These are phyloP conservation scores for Pteria penguin DNA, from an alignment of 2,888 invertebrate genomes.

Conservation along the genomic window DNA sequence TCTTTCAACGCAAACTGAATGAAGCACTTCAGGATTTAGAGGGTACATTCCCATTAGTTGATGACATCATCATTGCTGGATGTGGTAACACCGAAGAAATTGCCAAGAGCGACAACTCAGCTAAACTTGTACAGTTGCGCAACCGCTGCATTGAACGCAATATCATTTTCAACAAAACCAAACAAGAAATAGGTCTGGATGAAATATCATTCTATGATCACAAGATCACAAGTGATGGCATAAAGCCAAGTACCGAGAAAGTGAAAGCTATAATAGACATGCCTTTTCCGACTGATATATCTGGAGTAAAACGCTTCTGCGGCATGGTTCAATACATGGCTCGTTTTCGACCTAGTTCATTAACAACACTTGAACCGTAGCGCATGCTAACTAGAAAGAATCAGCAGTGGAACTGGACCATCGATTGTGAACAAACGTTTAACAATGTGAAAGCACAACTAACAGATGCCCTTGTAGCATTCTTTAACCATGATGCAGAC, in stretches of 20 bases:
- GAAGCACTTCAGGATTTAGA: slow-evolving; percentile 39
- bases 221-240: slow-evolving; percentile 13
- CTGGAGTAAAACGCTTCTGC: slow-evolving; percentile 13
- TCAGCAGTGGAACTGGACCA: slow-evolving; percentile 23
- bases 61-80: slow-evolving; percentile 44
- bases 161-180: slow-evolving; percentile 41
- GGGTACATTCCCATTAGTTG: slow-evolving; percentile 37
- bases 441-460: slow-evolving; percentile 26
- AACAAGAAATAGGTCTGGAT: slow-evolving; percentile 16
- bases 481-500: slow-evolving; percentile 44
- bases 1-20: slow-evolving; percentile 26
- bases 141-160: slow-evolving; percentile 27
- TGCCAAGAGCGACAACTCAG: slow-evolving; percentile 19
- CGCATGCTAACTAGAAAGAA: slow-evolving; percentile 32
- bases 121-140: slow-evolving; percentile 16
- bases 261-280: slow-evolving; percentile 24
- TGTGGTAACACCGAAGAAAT: slow-evolving; percentile 23
- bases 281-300: slow-evolving; percentile 44
- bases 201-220: slow-evolving; percentile 33
- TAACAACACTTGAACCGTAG: slow-evolving; percentile 16
- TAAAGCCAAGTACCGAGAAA: slow-evolving; percentile 16
- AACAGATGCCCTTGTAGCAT: slow-evolving; percentile 38
- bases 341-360: slow-evolving; percentile 27
- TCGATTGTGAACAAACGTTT: slow-evolving; percentile 43
- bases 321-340: slow-evolving; percentile 33